phyloP scores from a whole-genome alignment of 2,113 vertebrate species.

The Ageneiosus marmoratus region DNA sequence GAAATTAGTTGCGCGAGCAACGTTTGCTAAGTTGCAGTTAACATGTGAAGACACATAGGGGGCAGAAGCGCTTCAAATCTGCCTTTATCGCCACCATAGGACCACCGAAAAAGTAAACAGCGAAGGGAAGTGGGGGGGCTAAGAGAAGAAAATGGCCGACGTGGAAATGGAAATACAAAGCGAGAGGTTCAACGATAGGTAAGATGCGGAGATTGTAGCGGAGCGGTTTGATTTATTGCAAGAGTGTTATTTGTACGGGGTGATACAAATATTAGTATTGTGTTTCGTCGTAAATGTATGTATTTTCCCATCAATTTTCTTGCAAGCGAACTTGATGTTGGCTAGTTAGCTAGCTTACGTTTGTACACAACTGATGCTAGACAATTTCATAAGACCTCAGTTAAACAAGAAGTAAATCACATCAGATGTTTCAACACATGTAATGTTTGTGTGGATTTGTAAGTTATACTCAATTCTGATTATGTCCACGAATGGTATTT shows the following conservation, averaged over 20 bases:
- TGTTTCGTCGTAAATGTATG: not conserved
- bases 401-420: not conserved
- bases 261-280: not conserved
- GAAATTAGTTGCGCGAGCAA: not conserved
- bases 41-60: not conserved
- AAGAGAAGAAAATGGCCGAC: conserved; percentile 53
- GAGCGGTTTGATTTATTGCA: not conserved
- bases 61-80: not conserved
- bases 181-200: conserved; percentile 49
- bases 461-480: not conserved
- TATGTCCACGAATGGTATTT: not conserved
- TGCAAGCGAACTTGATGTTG: not conserved
- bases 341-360: conserved; percentile 1
- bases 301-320: not conserved
- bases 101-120: conserved; percentile 33
- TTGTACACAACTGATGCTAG: conserved; percentile 10
- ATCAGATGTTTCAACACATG: not conserved
- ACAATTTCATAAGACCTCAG: not conserved
- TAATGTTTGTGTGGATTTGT: not conserved
- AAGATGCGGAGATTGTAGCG: not conserved
- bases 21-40: not conserved
- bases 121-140: conserved; percentile 36
- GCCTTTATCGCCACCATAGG: not conserved
- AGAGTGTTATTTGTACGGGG: not conserved
- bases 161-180: conserved; percentile 51